These are phyloP conservation scores for Ptychadena robeensis DNA, from an alignment of 2,797 vertebrate genomes.

Conservation along the genomic window DNA sequence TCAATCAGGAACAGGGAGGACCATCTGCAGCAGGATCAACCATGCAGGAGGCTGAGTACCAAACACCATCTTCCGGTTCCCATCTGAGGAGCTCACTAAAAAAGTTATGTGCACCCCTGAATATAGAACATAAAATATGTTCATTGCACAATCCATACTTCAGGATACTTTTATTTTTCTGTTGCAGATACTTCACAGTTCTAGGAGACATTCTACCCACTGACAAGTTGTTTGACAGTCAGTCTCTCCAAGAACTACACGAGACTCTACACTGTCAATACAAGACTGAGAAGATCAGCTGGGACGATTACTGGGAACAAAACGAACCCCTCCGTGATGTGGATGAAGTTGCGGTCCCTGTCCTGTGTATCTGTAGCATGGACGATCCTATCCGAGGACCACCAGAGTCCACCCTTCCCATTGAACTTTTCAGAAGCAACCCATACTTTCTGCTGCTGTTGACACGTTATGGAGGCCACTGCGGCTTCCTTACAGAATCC, in stretches of 20 bases:
- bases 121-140: too few species aligned
- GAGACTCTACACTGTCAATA: constrained; percentile 82
- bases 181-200: constrained; percentile 76
- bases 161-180: background rate
- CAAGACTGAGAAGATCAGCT: constrained; percentile 69
- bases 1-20: too few species aligned
- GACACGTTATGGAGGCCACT: constrained; percentile 84
- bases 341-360: constrained; percentile 86
- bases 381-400: constrained; percentile 84
- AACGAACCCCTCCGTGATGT: constrained; percentile 89
- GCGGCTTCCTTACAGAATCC: constrained; percentile 75
- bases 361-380: constrained; percentile 82
- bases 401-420: constrained; percentile 71
- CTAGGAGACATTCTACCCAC: constrained; percentile 76
- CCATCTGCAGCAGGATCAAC: too few species aligned
- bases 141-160: background rate
- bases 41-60: too few species aligned
- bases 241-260: constrained; percentile 83
- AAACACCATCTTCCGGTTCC: too few species aligned
- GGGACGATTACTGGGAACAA: constrained; percentile 86
- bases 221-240: constrained; percentile 73
- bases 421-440: constrained; percentile 83
- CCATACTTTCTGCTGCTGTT: constrained; percentile 86
- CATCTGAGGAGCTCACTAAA: too few species aligned
- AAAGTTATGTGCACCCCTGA: too few species aligned